These are phyloP conservation scores for Proisotoma minuta DNA, from an alignment of 2,888 invertebrate genomes.

Conservation along the genomic window DNA sequence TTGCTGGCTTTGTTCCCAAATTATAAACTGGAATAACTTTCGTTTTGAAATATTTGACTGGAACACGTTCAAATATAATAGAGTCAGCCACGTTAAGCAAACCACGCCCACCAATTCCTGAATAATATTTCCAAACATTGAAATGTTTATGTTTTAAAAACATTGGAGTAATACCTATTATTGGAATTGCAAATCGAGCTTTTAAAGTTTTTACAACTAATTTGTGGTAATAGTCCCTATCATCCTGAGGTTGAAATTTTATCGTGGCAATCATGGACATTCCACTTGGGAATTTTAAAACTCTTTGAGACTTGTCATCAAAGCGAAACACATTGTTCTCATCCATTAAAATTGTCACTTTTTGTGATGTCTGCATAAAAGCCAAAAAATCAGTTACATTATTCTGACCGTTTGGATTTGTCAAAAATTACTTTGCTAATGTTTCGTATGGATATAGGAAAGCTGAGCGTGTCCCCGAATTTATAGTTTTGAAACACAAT, in stretches of 20 bases:
- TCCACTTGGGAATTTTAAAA: constrained; percentile 40
- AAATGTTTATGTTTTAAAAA: neutral
- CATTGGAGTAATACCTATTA: constrained; percentile 24
- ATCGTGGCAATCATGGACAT: constrained; percentile 37
- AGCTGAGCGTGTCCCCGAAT: constrained; percentile 21
- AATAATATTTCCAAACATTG: neutral
- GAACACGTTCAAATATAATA: constrained; percentile 28
- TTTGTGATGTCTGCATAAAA: constrained; percentile 32
- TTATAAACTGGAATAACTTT: constrained; percentile 29
- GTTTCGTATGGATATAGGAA: constrained; percentile 34
- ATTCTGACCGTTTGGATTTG: neutral
- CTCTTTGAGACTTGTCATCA: constrained; percentile 26
- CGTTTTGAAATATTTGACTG: constrained; percentile 34
- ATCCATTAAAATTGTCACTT: constrained; percentile 38
- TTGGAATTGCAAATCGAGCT: constrained; percentile 36
- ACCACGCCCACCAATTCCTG: constrained; percentile 37
- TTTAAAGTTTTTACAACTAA: constrained; percentile 32
- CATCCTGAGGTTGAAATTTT: constrained; percentile 35
- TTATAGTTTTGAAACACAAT: constrained; percentile 41
- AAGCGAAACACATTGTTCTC: constrained; percentile 32
- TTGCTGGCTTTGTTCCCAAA: constrained; percentile 29
- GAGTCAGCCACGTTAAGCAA: constrained; percentile 38
- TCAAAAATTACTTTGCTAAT: constrained; percentile 30
- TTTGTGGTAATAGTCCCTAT: constrained; percentile 37
- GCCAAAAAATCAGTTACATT: neutral